A percentile compares a stretch with the other conserved stretches of the same genome.
phyloP scores from a whole-genome alignment of 1,140 invertebrate species.

The Drosophila repleta region DNA sequence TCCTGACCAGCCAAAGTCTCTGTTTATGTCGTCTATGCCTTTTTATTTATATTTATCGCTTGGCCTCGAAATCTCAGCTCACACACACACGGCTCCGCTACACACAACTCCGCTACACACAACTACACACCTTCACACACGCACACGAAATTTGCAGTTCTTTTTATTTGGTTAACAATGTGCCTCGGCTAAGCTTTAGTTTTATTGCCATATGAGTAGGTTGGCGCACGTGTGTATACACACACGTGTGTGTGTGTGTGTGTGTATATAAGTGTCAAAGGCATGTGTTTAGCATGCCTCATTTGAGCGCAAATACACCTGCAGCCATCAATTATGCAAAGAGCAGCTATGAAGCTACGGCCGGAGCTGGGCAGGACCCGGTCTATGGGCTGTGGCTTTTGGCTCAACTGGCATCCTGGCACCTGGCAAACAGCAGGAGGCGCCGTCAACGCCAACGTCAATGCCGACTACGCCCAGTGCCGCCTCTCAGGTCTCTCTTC shows the following conservation, averaged over 20 bases:
- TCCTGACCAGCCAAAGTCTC: not conserved
- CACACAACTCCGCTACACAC: slow-evolving; percentile 34
- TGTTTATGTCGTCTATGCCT: slow-evolving; percentile 41
- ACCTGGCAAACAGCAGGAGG: slow-evolving; percentile 28
- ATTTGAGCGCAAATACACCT: slow-evolving; percentile 81
- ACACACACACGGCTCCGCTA: slow-evolving; percentile 11
- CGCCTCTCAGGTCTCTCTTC: slow-evolving; percentile 14
- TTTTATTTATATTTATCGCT: slow-evolving; percentile 58
- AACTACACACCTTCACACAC: no score
- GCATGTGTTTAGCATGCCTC: slow-evolving; percentile 80
- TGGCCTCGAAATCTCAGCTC: slow-evolving; percentile 38
- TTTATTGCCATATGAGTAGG: slow-evolving; percentile 51
- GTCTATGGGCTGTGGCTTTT: slow-evolving; percentile 3
- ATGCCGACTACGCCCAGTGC: slow-evolving; percentile 30
- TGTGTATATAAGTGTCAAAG: slow-evolving; percentile 74
- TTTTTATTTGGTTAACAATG: slow-evolving; percentile 36
- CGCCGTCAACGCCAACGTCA: slow-evolving; percentile 41
- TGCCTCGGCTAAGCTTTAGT: slow-evolving; percentile 19
- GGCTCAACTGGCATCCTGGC: not conserved
- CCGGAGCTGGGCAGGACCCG: not conserved
- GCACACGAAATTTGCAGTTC: slow-evolving; percentile 45
- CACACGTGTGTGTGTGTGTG: slow-evolving; percentile 3
- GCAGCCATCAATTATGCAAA: slow-evolving; percentile 82
- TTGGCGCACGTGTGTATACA: slow-evolving; percentile 6
- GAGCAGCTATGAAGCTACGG: slow-evolving; percentile 44